These are phyloP conservation scores for Campaea margaritaria DNA, from an alignment of 2,888 invertebrate species.

Conservation along the genomic window DNA sequence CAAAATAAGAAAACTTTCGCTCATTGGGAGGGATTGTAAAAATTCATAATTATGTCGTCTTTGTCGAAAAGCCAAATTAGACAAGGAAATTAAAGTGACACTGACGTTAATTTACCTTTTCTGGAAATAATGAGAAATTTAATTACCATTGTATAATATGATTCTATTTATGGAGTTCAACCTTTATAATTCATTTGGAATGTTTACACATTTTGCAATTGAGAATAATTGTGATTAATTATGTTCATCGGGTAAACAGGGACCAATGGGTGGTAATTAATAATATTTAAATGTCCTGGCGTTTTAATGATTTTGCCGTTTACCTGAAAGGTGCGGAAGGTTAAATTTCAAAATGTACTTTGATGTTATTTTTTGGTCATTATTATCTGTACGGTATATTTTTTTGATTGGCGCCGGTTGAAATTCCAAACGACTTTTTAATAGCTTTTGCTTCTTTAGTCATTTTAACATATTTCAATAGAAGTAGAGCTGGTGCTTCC, in stretches of 20 bases:
- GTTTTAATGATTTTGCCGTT: constrained; percentile 5
- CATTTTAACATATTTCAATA: no score
- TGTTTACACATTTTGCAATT: constrained; percentile 33
- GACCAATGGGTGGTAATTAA: constrained; percentile 2
- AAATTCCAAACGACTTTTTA: no score
- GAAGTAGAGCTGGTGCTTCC: no score
- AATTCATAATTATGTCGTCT: constrained; percentile 22
- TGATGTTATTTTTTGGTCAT: no score
- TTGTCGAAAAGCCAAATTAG: constrained; percentile 23
- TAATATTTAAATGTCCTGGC: constrained; percentile 16
- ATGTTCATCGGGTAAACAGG: constrained; percentile 12
- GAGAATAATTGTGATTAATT: constrained; percentile 29
- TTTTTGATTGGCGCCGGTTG: no score
- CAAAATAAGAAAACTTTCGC: constrained; percentile 1
- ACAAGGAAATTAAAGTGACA: constrained; percentile 32
- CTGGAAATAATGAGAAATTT: constrained; percentile 33
- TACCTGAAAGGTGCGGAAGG: no score
- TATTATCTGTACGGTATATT: no score
- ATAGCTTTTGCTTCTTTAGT: no score
- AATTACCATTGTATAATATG: constrained; percentile 28
- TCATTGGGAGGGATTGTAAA: constrained; percentile 2
- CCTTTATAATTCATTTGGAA: constrained; percentile 30
- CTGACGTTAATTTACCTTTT: constrained; percentile 27
- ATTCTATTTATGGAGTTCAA: constrained; percentile 27
- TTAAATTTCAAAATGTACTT: no score